Evolutionary conservation across 2,888 invertebrate species (phyloP), one percentile per base, ranked within the genome.

Genomic region (Cephalotes varians): DNA sequence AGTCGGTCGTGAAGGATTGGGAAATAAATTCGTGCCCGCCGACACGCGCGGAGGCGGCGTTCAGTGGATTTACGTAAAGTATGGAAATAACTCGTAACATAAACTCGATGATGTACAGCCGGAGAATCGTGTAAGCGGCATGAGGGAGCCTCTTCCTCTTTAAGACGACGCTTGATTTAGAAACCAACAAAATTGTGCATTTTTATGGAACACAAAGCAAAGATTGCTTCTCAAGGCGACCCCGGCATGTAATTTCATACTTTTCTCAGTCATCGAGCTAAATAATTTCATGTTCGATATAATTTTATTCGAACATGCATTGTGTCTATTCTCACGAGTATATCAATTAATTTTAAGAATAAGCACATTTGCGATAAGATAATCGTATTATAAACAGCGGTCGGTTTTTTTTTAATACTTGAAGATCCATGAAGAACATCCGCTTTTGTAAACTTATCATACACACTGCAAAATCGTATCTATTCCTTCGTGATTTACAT

Each of bases 51-150:
- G 69, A 62, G 90, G 86, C 84, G 82, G 72, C 51, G 40, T 47
- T 65, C 80, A 54, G 82, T 69, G 83, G 83, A 81, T 73, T 81
- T 69, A 77, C 82, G 73, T 88, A 89, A 89, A 88, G 82, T 89
- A 88, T 85, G 83, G 73, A 84, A 90, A 85, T 89, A 90, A 90
- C 84, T 82, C 56, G 76, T 31, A 67, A 81, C 85, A 82, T 90
- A 88, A 90, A 90, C 85, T 88, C 83, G 82, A 77, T 82, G 84
- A 88, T 77, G 80, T 73, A 81, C 56, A 28, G 65, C 21, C 58
- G 15, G 54, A 47, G 81, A 82, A 31, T 34, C 44, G 62, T 47
- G 44, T 37, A 40, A 73, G 31, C 44, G 49, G 54, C 34, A 54
- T 28, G 49, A 40, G 71, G 37, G 64, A 44, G 31, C 81, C 28